Conservation (phyloP, 2,797 vertebrate genomes). For the Saguinus oedipus region DNA sequence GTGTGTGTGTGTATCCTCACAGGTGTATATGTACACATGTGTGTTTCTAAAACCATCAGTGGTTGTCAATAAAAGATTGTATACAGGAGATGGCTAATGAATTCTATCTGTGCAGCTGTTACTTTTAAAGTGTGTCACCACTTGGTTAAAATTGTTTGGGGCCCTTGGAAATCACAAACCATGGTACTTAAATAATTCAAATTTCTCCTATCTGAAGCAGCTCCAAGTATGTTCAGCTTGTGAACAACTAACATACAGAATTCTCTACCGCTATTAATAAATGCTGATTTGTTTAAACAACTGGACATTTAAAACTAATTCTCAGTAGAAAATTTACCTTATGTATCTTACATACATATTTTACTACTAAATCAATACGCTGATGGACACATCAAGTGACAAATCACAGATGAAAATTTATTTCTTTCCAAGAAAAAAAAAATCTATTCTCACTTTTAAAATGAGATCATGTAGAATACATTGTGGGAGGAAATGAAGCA, state of each 20-base stretch:
- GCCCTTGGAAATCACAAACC: background rate
- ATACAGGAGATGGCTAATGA: background rate
- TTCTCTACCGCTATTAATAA: background rate
- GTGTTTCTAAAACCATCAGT: background rate
- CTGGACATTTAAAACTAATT: background rate
- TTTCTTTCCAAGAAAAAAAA: background rate
- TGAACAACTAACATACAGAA: background rate
- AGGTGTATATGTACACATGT: background rate
- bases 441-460: background rate
- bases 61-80: background rate
- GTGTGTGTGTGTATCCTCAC: background rate
- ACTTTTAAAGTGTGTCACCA: background rate
- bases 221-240: background rate
- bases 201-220: background rate
- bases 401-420: constrained; percentile 2
- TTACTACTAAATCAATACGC: background rate
- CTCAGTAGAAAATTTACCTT: background rate
- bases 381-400: background rate
- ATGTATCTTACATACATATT: background rate
- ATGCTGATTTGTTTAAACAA: background rate
- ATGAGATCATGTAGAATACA: constrained; percentile 16
- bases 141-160: background rate
- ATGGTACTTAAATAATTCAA: background rate
- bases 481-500: constrained; percentile 33
- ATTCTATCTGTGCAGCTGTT: background rate